Evolutionary conservation across 2,113 vertebrate genomes (phyloP).

Genomic region (Alectura lathami): DNA sequence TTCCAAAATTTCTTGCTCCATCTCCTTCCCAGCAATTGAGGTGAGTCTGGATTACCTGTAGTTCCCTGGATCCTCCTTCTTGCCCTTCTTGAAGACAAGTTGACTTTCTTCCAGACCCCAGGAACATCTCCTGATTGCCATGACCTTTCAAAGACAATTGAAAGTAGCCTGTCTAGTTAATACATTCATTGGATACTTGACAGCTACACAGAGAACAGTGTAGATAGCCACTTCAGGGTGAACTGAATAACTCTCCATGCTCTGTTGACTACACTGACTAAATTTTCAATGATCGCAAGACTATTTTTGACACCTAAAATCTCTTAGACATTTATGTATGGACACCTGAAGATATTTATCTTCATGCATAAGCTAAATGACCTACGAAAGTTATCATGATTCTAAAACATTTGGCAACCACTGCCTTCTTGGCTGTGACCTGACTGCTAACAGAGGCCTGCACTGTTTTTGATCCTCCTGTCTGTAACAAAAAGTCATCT

Average conservation of each 20-base stretch:
- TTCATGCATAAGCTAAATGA: background rate
- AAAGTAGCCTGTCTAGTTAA: background rate
- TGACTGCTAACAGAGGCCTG: background rate
- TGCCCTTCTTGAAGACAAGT: too few species aligned
- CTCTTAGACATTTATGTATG: background rate
- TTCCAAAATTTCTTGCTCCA: too few species aligned
- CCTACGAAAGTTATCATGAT: background rate
- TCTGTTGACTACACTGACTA: background rate
- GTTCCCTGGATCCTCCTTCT: too few species aligned
- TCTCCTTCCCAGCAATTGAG: too few species aligned
- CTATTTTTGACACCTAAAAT: background rate
- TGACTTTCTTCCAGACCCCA: too few species aligned
- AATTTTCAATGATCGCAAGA: background rate
- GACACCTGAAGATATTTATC: background rate
- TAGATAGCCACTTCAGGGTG: background rate
- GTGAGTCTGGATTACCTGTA: too few species aligned
- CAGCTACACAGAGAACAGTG: background rate
- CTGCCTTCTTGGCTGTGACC: background rate
- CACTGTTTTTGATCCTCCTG: background rate
- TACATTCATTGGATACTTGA: background rate
- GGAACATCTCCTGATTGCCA: too few species aligned
- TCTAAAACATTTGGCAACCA: background rate
- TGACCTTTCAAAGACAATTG: too few species aligned
- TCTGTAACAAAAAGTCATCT: background rate
- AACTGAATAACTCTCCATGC: background rate